phyloP scores from a whole-genome alignment of 2,888 invertebrate species.

The Cataglyphis altisquamis region DNA sequence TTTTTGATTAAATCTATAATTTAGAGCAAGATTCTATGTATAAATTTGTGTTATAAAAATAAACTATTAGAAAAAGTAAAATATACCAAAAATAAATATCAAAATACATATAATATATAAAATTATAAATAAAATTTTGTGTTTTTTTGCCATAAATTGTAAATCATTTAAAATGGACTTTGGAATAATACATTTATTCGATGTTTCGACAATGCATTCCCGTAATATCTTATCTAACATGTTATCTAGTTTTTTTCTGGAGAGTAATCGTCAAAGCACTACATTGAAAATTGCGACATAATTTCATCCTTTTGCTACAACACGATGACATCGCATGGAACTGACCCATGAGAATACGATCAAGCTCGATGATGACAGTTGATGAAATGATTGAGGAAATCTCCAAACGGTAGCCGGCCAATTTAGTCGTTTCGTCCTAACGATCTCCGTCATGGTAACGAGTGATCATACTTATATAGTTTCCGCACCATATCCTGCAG shows the following conservation, averaged over 20 bases:
- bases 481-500: slow-evolving; percentile 52
- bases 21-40: not conserved
- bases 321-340: slow-evolving; percentile 79
- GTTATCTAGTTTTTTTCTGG: not conserved
- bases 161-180: not conserved
- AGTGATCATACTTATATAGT: slow-evolving; percentile 47
- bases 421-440: slow-evolving; percentile 72
- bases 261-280: slow-evolving; percentile 16
- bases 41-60: not conserved
- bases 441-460: slow-evolving; percentile 56
- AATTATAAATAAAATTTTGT: not conserved
- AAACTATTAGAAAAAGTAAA: not conserved
- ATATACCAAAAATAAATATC: not conserved
- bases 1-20: not conserved
- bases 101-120: not conserved
- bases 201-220: not conserved
- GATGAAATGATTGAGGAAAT: slow-evolving; percentile 83
- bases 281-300: slow-evolving; percentile 56
- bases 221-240: not conserved
- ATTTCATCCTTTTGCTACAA: slow-evolving; percentile 53
- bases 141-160: not conserved
- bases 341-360: slow-evolving; percentile 67
- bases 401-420: slow-evolving; percentile 74
- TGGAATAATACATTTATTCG: not conserved
- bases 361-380: slow-evolving; percentile 67